These are phyloP conservation scores for Dynastes tityus DNA, from an alignment of 2,888 invertebrate genomes.

Conservation along the genomic window DNA sequence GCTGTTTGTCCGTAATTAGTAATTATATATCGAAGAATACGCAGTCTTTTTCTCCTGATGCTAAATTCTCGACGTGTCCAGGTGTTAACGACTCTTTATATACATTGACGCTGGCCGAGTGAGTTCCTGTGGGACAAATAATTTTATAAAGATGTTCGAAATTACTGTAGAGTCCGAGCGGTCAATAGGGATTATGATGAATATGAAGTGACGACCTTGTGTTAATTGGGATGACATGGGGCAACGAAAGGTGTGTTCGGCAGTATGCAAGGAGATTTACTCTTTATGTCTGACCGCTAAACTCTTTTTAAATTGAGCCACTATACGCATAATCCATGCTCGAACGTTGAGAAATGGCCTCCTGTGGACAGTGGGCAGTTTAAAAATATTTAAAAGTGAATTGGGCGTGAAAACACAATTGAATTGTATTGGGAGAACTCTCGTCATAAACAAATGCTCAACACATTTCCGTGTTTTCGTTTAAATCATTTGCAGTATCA, in stretches of 20 bases:
- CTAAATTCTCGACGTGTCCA: constrained; percentile 37
- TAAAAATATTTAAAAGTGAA: constrained; percentile 44
- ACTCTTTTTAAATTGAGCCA: constrained; percentile 47
- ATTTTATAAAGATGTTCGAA: constrained; percentile 66
- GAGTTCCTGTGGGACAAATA: constrained; percentile 63
- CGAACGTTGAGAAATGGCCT: constrained; percentile 26
- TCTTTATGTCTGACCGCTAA: constrained; percentile 40
- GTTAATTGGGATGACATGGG: constrained; percentile 69
- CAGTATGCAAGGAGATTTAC: constrained; percentile 44
- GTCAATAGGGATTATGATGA: constrained; percentile 64
- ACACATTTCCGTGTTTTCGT: constrained; percentile 14
- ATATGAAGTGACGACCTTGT: constrained; percentile 65
- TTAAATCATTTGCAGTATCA: background rate
- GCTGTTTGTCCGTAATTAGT: constrained; percentile 46
- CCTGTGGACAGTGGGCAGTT: constrained; percentile 34
- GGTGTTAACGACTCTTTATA: constrained; percentile 57
- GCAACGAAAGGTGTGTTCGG: constrained; percentile 58
- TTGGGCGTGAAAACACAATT: constrained; percentile 44
- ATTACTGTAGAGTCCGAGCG: constrained; percentile 58
- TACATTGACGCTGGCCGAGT: background rate
- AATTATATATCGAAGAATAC: constrained; percentile 47
- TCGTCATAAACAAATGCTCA: constrained; percentile 13
- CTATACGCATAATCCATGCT: constrained; percentile 16
- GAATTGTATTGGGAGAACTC: background rate
- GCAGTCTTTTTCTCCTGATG: constrained; percentile 34